Conservation (phyloP, 2,797 vertebrate genomes). For the Dryobates pubescens region DNA sequence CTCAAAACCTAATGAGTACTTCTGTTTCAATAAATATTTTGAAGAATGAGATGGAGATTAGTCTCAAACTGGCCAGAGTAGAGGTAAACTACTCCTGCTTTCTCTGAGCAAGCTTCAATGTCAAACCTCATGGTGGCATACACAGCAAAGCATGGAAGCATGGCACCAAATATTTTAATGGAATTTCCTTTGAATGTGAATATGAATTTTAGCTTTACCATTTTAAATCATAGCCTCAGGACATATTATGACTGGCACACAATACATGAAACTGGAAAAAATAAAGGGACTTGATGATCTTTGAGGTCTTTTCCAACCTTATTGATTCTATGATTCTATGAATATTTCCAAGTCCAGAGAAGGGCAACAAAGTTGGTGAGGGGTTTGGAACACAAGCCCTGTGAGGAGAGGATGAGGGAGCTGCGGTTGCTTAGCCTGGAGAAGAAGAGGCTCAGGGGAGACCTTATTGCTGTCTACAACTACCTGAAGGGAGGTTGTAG, state of each 20-base stretch:
- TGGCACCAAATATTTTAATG: background rate
- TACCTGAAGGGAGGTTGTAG: too few species aligned
- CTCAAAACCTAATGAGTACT: accelerated
- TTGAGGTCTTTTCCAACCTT: too few species aligned
- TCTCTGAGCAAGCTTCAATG: background rate
- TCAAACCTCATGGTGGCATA: background rate
- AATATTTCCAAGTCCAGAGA: too few species aligned
- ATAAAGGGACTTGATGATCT: background rate
- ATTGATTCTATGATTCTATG: too few species aligned
- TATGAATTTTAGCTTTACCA: background rate
- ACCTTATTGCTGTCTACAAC: too few species aligned
- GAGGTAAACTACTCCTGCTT: background rate
- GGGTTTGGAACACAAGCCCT: too few species aligned
- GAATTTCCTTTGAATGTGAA: background rate
- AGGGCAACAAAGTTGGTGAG: too few species aligned
- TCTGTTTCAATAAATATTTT: background rate
- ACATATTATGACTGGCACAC: background rate
- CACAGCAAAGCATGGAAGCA: background rate
- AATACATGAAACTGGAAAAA: background rate
- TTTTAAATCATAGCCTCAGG: background rate
- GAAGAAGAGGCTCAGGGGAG: too few species aligned
- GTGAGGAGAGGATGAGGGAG: too few species aligned
- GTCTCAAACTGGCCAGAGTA: background rate
- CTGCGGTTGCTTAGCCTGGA: too few species aligned
- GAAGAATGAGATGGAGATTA: background rate